phyloP scores from a whole-genome alignment of 2,888 invertebrate genomes.

The Eupithecia centaureata region DNA sequence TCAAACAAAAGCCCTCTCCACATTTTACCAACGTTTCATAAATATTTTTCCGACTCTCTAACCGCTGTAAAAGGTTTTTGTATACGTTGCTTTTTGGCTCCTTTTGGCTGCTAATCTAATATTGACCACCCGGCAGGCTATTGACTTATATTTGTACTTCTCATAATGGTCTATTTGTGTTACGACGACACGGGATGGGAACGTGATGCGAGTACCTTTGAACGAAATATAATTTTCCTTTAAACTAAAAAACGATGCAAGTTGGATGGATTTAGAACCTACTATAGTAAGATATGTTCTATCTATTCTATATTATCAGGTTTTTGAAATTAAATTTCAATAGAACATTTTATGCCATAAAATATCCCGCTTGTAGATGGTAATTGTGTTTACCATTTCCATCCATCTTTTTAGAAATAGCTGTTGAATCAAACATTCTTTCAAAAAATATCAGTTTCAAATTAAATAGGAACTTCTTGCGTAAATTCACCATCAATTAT shows the following conservation, averaged over 20 bases:
- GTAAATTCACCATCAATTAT: neutral
- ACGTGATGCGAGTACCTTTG: neutral
- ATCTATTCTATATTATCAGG: neutral
- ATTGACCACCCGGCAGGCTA: constrained; percentile 83
- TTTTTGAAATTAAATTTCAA: neutral
- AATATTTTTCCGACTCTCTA: constrained; percentile 78
- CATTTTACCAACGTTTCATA: constrained; percentile 66
- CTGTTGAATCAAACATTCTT: too few relatives aligned
- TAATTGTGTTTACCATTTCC: neutral
- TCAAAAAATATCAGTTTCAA: neutral
- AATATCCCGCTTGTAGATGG: too few relatives aligned
- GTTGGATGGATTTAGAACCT: too few relatives aligned
- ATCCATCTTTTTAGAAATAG: neutral
- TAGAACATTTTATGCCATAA: neutral
- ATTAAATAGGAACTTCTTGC: neutral
- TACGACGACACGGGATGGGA: constrained; percentile 14
- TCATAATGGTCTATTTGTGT: constrained; percentile 59
- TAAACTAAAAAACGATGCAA: neutral
- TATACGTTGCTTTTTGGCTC: constrained; percentile 84
- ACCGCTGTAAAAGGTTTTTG: constrained; percentile 84
- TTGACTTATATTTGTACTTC: constrained; percentile 83
- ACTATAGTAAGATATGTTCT: neutral
- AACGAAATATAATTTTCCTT: neutral
- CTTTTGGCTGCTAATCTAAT: constrained; percentile 83
- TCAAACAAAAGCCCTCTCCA: constrained; percentile 59